A percentile compares a stretch with the other conserved stretches of the same genome.
Conservation (phyloP, 2,797 vertebrate species). For the Tympanoctomys barrerae region DNA sequence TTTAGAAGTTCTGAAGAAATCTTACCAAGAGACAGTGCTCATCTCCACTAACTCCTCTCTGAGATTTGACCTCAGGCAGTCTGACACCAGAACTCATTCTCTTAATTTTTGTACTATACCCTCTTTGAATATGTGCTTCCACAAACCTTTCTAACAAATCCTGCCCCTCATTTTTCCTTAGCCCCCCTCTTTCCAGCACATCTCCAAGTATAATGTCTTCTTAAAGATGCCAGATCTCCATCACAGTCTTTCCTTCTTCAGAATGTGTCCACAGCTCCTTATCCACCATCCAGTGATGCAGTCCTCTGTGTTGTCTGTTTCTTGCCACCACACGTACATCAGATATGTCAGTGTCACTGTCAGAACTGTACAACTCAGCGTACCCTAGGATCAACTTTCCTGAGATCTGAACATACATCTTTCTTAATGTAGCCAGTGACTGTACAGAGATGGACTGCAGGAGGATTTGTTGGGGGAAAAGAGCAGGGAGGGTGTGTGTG, state of each 20-base stretch:
- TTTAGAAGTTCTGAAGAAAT: background rate
- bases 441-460: background rate
- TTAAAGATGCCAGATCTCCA: constrained; percentile 68
- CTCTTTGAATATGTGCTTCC: background rate
- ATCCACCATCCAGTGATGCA: background rate
- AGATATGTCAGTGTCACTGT: background rate
- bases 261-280: background rate
- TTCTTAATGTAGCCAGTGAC: constrained; percentile 3
- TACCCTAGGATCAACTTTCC: background rate
- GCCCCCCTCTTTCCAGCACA: constrained; percentile 16
- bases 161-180: background rate
- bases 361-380: background rate
- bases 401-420: background rate
- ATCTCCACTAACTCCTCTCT: background rate
- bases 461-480: background rate
- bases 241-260: constrained; percentile 46
- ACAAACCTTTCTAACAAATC: constrained; percentile 1
- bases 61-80: background rate
- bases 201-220: constrained; percentile 65
- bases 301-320: background rate
- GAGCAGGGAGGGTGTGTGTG: background rate
- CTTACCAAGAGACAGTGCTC: background rate
- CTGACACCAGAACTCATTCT: background rate
- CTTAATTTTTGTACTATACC: background rate
- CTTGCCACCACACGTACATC: background rate